Conservation (phyloP, 2,113 vertebrate genomes). For the Tychaedon coryphoeus region DNA sequence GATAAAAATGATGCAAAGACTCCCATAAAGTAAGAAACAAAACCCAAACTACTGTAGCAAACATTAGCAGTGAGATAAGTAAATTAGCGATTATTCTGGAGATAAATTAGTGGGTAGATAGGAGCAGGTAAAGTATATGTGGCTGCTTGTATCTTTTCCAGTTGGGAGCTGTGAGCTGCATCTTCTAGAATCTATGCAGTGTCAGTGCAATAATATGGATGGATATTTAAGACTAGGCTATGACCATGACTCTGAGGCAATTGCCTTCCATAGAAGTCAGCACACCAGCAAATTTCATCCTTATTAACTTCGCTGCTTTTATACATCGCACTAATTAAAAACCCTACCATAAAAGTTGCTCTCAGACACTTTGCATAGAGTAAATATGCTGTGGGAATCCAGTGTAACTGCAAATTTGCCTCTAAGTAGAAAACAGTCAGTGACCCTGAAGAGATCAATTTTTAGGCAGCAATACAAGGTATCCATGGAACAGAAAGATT, state of each 20-base stretch:
- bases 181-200: not conserved
- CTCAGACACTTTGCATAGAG: constrained; percentile 59
- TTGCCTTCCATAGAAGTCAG: constrained; percentile 50
- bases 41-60: constrained; percentile 61
- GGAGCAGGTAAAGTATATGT: not conserved
- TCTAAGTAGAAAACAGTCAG: constrained; percentile 29
- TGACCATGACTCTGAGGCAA: constrained; percentile 22
- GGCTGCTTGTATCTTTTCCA: not conserved
- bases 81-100: constrained; percentile 64
- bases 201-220: constrained; percentile 29
- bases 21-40: constrained; percentile 68
- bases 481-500: constrained; percentile 25
- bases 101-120: constrained; percentile 49
- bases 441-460: constrained; percentile 56
- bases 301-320: constrained; percentile 44
- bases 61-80: constrained; percentile 63
- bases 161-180: constrained; percentile 12
- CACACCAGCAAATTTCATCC: constrained; percentile 53
- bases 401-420: constrained; percentile 13
- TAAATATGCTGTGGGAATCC: constrained; percentile 51
- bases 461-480: constrained; percentile 50
- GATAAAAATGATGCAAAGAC: constrained; percentile 64
- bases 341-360: constrained; percentile 63
- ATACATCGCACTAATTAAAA: constrained; percentile 68
- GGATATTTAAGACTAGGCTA: constrained; percentile 21